phyloP scores from a whole-genome alignment of 2,113 vertebrate genomes.

The human region DNA sequence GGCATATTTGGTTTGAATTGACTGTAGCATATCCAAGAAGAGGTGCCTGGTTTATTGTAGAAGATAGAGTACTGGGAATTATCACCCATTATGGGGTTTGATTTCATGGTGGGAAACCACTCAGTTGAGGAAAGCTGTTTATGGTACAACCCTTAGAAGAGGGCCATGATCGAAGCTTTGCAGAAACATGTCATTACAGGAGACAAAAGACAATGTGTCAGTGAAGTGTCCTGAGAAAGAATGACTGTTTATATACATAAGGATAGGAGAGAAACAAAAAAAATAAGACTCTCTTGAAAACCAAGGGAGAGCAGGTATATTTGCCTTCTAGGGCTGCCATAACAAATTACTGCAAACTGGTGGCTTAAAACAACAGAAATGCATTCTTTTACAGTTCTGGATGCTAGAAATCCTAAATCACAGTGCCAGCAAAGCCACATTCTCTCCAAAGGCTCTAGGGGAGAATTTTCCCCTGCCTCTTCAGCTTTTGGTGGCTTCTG shows the following conservation, averaged over 20 bases:
- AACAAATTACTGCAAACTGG: neutral
- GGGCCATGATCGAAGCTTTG: neutral
- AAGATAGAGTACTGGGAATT: neutral
- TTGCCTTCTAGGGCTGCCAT: neutral
- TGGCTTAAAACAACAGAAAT: neutral
- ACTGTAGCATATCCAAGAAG: neutral
- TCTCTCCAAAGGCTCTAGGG: neutral
- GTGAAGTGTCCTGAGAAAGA: neutral
- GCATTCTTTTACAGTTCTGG: neutral
- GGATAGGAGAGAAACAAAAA: neutral
- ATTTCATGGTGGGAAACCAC: neutral
- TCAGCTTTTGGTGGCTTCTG: neutral
- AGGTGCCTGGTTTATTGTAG: neutral
- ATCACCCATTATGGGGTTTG: neutral
- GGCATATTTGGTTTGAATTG: neutral
- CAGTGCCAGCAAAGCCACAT: neutral
- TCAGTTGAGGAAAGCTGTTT: neutral
- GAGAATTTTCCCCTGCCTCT: neutral
- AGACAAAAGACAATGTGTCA: neutral
- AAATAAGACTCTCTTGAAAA: neutral
- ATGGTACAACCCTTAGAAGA: neutral
- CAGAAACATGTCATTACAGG: neutral
- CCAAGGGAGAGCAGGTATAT: neutral
- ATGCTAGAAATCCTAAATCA: neutral
- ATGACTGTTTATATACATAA: neutral